These are phyloP conservation scores for Suncus etruscus DNA, from an alignment of 2,113 vertebrate species.

Conservation along the genomic window DNA sequence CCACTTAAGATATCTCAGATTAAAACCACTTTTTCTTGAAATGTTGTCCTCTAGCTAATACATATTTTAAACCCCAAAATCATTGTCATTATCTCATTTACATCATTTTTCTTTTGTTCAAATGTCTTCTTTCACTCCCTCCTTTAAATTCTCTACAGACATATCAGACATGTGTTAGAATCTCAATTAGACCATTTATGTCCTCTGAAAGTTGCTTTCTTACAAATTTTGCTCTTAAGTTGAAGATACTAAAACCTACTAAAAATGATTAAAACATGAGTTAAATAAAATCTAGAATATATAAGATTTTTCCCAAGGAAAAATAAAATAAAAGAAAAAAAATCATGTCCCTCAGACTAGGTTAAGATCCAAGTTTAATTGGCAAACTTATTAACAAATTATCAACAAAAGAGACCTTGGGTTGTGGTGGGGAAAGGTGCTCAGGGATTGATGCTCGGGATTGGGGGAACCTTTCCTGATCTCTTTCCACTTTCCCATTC, in stretches of 20 bases:
- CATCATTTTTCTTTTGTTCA: no score
- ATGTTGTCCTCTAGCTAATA: not conserved
- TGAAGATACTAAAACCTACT: not conserved
- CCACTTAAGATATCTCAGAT: not conserved
- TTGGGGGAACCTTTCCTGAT: accelerated
- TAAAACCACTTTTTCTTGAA: not conserved
- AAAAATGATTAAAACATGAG: not conserved
- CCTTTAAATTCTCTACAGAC: not conserved
- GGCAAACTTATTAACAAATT: not conserved
- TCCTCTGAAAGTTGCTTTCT: not conserved
- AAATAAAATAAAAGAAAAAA: not conserved
- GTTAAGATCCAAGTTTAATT: not conserved
- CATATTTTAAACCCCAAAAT: not conserved
- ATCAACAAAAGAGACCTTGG: not conserved
- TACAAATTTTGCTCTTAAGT: not conserved
- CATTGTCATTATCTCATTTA: not conserved
- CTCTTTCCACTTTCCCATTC: not conserved
- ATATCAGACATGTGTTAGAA: not conserved
- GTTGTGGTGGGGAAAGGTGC: not conserved
- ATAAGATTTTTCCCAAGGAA: not conserved
- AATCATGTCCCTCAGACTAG: no score
- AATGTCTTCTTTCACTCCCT: no score
- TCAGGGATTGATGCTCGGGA: not conserved
- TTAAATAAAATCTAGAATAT: not conserved
- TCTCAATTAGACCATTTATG: not conserved